Evolutionary conservation across 2,113 vertebrate genomes (phyloP).

Genomic region (Cisticola juncidis): DNA sequence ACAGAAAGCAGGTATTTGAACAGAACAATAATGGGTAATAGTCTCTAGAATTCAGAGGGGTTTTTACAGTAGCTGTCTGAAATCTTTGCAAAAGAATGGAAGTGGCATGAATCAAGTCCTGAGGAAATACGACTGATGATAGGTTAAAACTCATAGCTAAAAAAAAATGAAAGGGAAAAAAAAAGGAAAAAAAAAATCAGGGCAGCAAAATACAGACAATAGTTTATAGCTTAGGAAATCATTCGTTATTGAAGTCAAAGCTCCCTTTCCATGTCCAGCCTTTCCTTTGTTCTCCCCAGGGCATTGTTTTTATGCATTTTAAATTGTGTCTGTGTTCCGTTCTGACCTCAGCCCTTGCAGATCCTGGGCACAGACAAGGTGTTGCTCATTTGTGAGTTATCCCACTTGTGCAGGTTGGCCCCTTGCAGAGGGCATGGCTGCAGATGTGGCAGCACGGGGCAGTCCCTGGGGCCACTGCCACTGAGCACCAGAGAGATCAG

Average conservation of each 20-base stretch:
- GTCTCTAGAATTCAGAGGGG: background rate
- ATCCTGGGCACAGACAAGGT: fast-evolving
- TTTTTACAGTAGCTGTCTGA: background rate
- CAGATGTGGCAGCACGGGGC: fast-evolving
- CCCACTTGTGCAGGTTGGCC: background rate
- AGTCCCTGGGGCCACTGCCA: background rate
- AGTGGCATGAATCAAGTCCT: background rate
- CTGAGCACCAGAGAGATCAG: background rate
- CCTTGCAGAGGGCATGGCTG: background rate
- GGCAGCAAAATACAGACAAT: background rate
- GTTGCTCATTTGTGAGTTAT: background rate
- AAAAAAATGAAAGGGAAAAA: background rate
- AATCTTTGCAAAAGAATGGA: background rate
- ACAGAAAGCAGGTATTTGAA: background rate
- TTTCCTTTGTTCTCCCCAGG: background rate
- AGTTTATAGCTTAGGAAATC: background rate
- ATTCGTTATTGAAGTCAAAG: background rate
- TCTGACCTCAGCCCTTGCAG: background rate
- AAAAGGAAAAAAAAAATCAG: background rate
- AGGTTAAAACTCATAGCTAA: background rate
- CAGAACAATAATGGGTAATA: background rate
- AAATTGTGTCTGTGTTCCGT: background rate
- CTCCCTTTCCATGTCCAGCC: background rate
- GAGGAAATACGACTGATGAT: background rate
- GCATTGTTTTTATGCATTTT: background rate